A percentile compares a stretch with the other conserved stretches of the same genome.
Evolutionary conservation across 64 coral and sea anemone species (phyloP).

Genomic region (Dendronephthya gigantea): DNA sequence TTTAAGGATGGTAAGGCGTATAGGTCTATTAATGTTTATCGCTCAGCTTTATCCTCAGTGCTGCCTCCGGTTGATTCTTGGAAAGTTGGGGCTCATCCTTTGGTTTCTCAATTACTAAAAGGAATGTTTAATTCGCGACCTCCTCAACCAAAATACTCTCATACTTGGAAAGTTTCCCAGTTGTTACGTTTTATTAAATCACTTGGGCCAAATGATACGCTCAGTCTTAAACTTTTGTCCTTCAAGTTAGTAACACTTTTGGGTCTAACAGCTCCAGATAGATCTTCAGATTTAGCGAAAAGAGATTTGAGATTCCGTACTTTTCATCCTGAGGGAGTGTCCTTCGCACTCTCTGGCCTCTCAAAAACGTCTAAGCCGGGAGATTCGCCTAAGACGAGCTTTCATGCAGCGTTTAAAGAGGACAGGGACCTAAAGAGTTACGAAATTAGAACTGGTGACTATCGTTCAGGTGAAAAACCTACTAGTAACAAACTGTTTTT

Average conservation of each 20-base stretch:
- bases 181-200: slow-evolving; percentile 7
- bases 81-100: slow-evolving; percentile 29
- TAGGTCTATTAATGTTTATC: slow-evolving; percentile 37
- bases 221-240: slow-evolving; percentile 11
- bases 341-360: too few species aligned
- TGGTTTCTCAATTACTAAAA: slow-evolving; percentile 38
- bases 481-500: too few species aligned
- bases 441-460: too few species aligned
- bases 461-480: too few species aligned
- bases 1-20: slow-evolving; percentile 18
- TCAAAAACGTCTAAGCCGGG: too few species aligned
- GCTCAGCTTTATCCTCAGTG: neutral
- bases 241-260: neutral
- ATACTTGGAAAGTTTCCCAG: neutral
- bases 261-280: too few species aligned
- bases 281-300: too few species aligned
- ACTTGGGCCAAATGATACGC: neutral
- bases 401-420: too few species aligned
- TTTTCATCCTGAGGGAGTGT: too few species aligned
- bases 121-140: slow-evolving; percentile 21
- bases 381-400: too few species aligned
- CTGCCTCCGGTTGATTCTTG: slow-evolving; percentile 9
- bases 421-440: too few species aligned
- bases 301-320: too few species aligned
- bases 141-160: slow-evolving; percentile 1